Evolutionary conservation across 2,113 vertebrate genomes (phyloP).

Genomic region (Dasyurus viverrinus): DNA sequence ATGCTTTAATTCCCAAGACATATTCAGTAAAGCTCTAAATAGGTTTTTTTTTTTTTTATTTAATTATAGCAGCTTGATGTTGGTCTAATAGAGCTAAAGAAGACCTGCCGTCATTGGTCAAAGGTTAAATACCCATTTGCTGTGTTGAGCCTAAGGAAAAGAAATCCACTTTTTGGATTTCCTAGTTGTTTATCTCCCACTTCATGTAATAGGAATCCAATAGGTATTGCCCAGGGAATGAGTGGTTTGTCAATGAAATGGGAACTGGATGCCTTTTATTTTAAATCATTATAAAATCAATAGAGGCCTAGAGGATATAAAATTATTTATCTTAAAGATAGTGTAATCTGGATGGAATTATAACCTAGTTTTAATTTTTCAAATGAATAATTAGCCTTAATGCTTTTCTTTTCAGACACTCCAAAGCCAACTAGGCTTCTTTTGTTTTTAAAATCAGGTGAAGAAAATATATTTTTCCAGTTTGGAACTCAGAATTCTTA

Average conservation of each 20-base stretch:
- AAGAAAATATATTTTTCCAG: constrained; percentile 1
- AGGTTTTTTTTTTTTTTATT: constrained; percentile 84
- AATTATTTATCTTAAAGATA: constrained; percentile 77
- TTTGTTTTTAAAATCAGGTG: not conserved
- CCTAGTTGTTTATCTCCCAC: constrained; percentile 64
- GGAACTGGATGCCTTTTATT: constrained; percentile 77
- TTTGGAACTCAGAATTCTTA: not conserved
- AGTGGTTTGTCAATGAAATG: constrained; percentile 76
- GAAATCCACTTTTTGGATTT: constrained; percentile 66
- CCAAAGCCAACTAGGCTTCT: not conserved
- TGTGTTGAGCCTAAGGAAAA: constrained; percentile 50
- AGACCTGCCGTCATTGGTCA: constrained; percentile 80
- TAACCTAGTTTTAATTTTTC: constrained; percentile 14
- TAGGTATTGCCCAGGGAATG: constrained; percentile 70
- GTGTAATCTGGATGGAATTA: constrained; percentile 66
- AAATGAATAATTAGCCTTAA: constrained; percentile 52
- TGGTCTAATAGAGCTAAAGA: constrained; percentile 80
- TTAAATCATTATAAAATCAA: constrained; percentile 83
- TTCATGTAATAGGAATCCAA: constrained; percentile 66
- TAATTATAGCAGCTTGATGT: constrained; percentile 84
- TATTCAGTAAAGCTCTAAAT: constrained; percentile 80
- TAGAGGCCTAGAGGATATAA: constrained; percentile 66
- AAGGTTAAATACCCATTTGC: constrained; percentile 83
- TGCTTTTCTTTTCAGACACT: not conserved
- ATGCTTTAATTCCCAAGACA: constrained; percentile 87